Base-by-base conservation (phyloP, 2,888 invertebrate genomes). In the Tyria jacobaeae region DNA sequence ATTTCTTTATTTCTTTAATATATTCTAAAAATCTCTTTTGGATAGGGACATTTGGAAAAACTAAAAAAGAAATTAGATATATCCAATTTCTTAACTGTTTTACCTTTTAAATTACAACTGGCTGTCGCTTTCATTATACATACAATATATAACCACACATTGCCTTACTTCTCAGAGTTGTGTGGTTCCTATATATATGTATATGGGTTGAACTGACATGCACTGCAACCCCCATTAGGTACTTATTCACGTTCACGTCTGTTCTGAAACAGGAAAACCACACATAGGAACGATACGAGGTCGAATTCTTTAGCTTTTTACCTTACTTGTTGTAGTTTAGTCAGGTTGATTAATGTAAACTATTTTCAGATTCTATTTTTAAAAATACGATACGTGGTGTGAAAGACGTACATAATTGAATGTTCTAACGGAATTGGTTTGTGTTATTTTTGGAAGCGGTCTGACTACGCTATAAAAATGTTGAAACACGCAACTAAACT, bases 361-460 rank as follows among this genome's bases (percentile, higher is more conserved):
- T 60, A 61, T 66, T 62, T 71, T 62, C 61, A 57, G 41, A 27
- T 21, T n/a, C 52, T 76, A 76, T 73, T 73, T 73, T 55, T 64
- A 76, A 62, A 14, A 27, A 6, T 57, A 41, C 57, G 17, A 49
- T 41, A 27, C 56, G 61, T 59, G 73, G 65, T 66, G 61, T 58
- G 44, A 44, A 39, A 56, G 47, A 56, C 58, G 68, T 60, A 62
- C 57, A 58, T 66, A 64, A 66, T 66, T 54, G 73, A 69, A 66
- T 73, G 63, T 64, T 58, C 50, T n/a, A n/a, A 31, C 54, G 21
- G 41, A 51, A 59, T 65, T 44, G 21, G 44, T 21, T 44, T 3
- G 44, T 21, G 21, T 10, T 44, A 44, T 44, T 44, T 44, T 17
- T 44, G 44, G 44, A 4, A 10, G 44, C 21, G 44, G 21, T 44